Base-by-base conservation (phyloP, 2,113 vertebrate genomes). In the Epinephelus lanceolatus region DNA sequence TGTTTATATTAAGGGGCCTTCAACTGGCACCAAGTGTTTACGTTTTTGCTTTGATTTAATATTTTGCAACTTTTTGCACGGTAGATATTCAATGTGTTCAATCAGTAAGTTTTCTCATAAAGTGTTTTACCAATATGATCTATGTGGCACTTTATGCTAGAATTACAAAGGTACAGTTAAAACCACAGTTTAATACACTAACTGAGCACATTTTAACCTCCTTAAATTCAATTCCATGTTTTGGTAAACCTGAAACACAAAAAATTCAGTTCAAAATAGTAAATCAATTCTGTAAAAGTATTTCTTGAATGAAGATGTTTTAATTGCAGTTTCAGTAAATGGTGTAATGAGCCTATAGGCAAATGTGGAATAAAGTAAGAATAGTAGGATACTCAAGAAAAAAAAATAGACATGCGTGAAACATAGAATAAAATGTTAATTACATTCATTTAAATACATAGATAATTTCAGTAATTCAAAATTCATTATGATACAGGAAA, bases 401-500 rank as follows among this genome's bases (percentile, higher is more conserved):
- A 86, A 85, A 85, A 92, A 91, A 86, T 88, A 93, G 81, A 92
- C 95, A 96, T 96, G 95, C 94, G 77, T 90, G 87, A 94, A 90
- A 94, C 78, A 63, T 73, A 78, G 85, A 94, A 92, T 89, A 92
- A 84, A 92, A 92, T 93, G 93, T 89, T 88, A 91, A 94, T 92
- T 95, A 95, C 96, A 96, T 95, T 96, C 94, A 94, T 95, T 95
- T 95, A 94, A 95, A 95, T 94, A 94, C 90, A 88, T 88, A 89
- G 82, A 87, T 94, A 80, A 86, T 93, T 91, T 92, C 84, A 79
- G 88, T 91, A 91, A 90, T 85, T 89, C 65, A 85, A 91, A 93
- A 92, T 78, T 82, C 82, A 73, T 87, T 91, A 92, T 91, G 78
- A 94, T 92, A 94, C 90, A 94, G 87, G 77, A 91, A 92, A 94